These are phyloP conservation scores for Muschampia plurimacula DNA, from an alignment of 2,888 invertebrate genomes.

Conservation along the genomic window DNA sequence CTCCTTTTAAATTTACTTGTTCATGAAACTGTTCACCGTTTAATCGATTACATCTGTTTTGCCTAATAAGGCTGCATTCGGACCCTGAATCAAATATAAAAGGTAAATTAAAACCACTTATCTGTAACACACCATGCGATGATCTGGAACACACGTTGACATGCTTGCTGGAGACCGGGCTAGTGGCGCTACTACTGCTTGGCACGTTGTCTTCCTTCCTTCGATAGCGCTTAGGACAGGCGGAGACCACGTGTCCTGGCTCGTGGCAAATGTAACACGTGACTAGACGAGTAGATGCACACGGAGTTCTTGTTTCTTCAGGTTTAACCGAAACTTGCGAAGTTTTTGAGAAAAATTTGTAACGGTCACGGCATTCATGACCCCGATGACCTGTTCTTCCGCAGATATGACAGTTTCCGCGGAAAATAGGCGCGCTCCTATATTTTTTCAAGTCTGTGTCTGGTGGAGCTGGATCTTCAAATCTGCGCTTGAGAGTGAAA, in stretches of 20 bases:
- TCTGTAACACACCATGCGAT: conserved; percentile 13
- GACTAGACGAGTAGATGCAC: no score
- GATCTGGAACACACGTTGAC: conserved; percentile 18
- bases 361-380: neutral
- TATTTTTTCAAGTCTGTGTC: neutral
- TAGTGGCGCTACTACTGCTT: neutral
- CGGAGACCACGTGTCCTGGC: conserved; percentile 11
- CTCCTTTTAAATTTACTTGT: conserved; percentile 10
- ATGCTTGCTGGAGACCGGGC: conserved; percentile 9
- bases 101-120: conserved; percentile 26
- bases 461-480: neutral
- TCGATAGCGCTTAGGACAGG: conserved; percentile 24
- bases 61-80: conserved; percentile 35
- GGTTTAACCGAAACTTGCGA: no score
- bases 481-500: conserved; percentile 18
- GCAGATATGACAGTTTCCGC: conserved; percentile 4
- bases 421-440: conserved; percentile 2
- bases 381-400: conserved; percentile 25
- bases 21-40: conserved; percentile 26
- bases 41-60: neutral
- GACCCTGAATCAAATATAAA: conserved; percentile 37
- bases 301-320: no score
- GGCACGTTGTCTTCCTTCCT: conserved; percentile 18
- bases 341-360: no score
- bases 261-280: neutral